A percentile compares a stretch with the other conserved stretches of the same genome.
Evolutionary conservation across 2,888 invertebrate genomes (phyloP).

Genomic region (Hecatera dysodea): DNA sequence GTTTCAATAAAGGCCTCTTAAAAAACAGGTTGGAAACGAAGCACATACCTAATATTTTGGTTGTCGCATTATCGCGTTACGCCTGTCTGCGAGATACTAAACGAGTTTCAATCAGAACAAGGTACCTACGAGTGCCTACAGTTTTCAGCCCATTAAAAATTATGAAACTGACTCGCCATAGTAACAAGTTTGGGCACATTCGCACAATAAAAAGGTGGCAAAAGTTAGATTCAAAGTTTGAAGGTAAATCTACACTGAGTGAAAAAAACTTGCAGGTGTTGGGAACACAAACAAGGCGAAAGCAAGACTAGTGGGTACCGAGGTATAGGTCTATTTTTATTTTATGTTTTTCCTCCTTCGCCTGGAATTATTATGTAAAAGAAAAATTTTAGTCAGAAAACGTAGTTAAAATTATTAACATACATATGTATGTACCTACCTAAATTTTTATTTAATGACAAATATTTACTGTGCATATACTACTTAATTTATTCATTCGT

Average conservation of each 20-base stretch:
- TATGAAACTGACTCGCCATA: not conserved
- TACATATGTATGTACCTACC: no score
- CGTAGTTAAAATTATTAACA: no score
- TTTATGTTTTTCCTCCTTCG: no score
- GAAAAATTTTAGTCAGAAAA: no score
- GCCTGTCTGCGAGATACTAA: not conserved
- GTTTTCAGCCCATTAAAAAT: slow-evolving; percentile 9
- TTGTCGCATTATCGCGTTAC: not conserved
- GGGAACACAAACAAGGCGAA: slow-evolving; percentile 15
- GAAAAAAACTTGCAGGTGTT: slow-evolving; percentile 51
- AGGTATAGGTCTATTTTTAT: not conserved
- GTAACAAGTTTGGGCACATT: not conserved
- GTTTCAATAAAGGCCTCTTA: no score
- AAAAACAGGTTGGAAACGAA: no score
- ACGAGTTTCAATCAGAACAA: not conserved
- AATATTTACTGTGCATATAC: no score
- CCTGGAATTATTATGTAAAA: no score
- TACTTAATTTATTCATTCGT: no score
- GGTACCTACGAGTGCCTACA: not conserved
- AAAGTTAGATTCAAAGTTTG: slow-evolving; percentile 76
- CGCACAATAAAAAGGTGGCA: slow-evolving; percentile 62
- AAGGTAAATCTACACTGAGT: slow-evolving; percentile 60
- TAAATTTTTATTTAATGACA: no score
- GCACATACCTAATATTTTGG: no score
- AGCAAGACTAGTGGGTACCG: not conserved